These are phyloP conservation scores for Tiphia femorata DNA, from an alignment of 2,888 invertebrate species.

Conservation along the genomic window DNA sequence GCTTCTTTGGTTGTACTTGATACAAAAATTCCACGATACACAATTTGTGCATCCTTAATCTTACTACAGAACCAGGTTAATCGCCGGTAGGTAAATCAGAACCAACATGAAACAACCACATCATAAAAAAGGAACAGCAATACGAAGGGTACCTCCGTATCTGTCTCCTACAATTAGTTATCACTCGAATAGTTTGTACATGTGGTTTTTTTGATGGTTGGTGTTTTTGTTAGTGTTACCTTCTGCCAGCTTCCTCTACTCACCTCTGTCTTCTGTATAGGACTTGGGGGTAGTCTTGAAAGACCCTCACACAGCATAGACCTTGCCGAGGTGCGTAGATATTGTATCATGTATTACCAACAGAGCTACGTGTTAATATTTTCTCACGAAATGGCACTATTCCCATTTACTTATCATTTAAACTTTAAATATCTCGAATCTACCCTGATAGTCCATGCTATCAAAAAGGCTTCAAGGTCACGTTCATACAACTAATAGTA, in stretches of 20 bases:
- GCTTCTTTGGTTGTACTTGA: conserved; percentile 45
- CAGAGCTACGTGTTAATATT: conserved; percentile 70
- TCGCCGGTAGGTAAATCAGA: conserved; percentile 21
- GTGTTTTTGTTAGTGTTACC: conserved; percentile 64
- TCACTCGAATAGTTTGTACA: conserved; percentile 42
- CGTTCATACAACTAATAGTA: conserved; percentile 14
- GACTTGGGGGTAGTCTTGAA: conserved; percentile 69
- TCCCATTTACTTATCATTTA: conserved; percentile 66
- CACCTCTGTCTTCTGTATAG: conserved; percentile 67
- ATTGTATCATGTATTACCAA: conserved; percentile 70
- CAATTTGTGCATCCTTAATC: conserved; percentile 13
- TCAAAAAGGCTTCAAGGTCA: conserved; percentile 30
- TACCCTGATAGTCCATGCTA: conserved; percentile 35
- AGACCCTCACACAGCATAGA: conserved; percentile 70
- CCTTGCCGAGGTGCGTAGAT: conserved; percentile 69
- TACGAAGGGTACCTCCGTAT: conserved; percentile 38
- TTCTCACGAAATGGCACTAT: conserved; percentile 68
- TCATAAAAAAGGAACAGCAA: conserved; percentile 32
- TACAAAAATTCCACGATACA: conserved; percentile 34
- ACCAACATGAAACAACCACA: conserved; percentile 25
- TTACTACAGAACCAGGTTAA: conserved; percentile 13
- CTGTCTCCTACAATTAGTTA: conserved; percentile 44
- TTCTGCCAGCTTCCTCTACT: conserved; percentile 67
- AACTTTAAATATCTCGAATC: conserved; percentile 45
- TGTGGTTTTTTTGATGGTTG: conserved; percentile 45